Percentiles rank a stretch among this genome's conserved stretches.
phyloP scores from a whole-genome alignment of 2,797 vertebrate species.

The Staurois parvus region DNA sequence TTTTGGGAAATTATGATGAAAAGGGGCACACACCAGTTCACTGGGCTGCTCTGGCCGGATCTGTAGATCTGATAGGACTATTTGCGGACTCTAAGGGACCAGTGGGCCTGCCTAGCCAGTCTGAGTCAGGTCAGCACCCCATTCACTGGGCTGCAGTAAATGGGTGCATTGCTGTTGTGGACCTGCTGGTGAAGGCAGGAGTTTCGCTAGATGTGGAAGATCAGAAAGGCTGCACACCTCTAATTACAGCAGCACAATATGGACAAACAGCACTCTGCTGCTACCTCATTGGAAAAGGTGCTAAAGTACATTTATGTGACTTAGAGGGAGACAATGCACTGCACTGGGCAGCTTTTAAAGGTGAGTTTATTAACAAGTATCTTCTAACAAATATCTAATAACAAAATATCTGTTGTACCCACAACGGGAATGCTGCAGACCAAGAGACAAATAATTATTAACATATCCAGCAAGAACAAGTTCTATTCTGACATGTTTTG shows the following conservation, averaged over 20 bases:
- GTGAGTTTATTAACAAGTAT: neutral
- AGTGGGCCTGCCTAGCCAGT: constrained; percentile 52
- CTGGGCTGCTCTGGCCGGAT: constrained; percentile 48
- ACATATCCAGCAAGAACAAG: too few relatives aligned
- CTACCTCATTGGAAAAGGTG: constrained; percentile 61
- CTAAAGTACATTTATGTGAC: constrained; percentile 51
- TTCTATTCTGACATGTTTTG: too few relatives aligned
- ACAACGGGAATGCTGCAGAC: too few relatives aligned
- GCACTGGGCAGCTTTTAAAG: constrained; percentile 65
- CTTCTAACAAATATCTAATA: too few relatives aligned
- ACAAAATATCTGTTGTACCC: too few relatives aligned
- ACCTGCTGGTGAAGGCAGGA: constrained; percentile 60
- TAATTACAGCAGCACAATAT: constrained; percentile 61
- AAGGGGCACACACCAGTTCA: constrained; percentile 52
- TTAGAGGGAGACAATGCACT: constrained; percentile 63
- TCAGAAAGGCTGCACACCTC: constrained; percentile 61
- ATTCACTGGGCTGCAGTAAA: constrained; percentile 62
- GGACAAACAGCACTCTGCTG: constrained; percentile 55
- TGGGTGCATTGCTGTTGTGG: constrained; percentile 51
- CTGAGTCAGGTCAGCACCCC: constrained; percentile 54
- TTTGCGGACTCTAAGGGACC: constrained; percentile 56
- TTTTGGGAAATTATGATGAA: constrained; percentile 51
- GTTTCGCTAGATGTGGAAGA: constrained; percentile 60
- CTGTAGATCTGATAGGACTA: constrained; percentile 22
- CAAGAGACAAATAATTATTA: too few relatives aligned